Conservation (phyloP, 2,888 invertebrate species). For the Atherix ibis region DNA sequence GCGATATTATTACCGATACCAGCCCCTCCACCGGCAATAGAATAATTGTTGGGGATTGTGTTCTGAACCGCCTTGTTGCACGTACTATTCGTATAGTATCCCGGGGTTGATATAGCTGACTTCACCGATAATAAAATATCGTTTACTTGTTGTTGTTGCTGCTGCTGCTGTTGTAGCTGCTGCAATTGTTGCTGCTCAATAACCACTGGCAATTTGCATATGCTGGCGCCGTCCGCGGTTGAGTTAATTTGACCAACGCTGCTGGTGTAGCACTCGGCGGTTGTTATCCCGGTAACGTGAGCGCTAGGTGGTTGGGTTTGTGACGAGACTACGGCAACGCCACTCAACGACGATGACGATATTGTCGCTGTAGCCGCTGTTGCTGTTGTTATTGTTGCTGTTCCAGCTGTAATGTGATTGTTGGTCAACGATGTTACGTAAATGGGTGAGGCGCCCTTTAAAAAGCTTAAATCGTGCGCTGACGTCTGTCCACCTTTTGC, state of each 20-base stretch:
- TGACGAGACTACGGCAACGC: too few species aligned
- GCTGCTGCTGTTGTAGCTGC: conserved; percentile 13
- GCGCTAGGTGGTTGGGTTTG: conserved; percentile 1
- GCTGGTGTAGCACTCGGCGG: conserved; percentile 6
- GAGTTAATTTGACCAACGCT: not conserved
- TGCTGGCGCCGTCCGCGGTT: not conserved
- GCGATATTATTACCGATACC: not conserved
- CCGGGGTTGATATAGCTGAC: too few species aligned
- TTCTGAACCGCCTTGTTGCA: not conserved
- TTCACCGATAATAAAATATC: too few species aligned
- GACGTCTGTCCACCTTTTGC: conserved; percentile 30
- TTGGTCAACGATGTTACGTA: conserved; percentile 60
- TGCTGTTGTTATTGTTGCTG: conserved; percentile 36
- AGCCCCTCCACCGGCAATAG: not conserved
- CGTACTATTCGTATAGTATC: too few species aligned
- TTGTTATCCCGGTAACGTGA: conserved; percentile 9
- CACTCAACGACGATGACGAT: conserved; percentile 22
- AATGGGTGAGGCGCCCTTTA: conserved; percentile 66
- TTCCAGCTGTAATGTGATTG: conserved; percentile 36
- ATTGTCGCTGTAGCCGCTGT: conserved; percentile 19
- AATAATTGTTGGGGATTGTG: not conserved
- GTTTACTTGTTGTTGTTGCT: conserved; percentile 15
- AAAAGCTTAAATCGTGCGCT: conserved; percentile 53
- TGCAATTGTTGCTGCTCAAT: conserved; percentile 1
- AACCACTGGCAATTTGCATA: too few species aligned